Percentiles rank a stretch among this genome's conserved stretches.
Evolutionary conservation across 2,888 invertebrate genomes (phyloP).

Genomic region (Dasysyrphus tricinctus): DNA sequence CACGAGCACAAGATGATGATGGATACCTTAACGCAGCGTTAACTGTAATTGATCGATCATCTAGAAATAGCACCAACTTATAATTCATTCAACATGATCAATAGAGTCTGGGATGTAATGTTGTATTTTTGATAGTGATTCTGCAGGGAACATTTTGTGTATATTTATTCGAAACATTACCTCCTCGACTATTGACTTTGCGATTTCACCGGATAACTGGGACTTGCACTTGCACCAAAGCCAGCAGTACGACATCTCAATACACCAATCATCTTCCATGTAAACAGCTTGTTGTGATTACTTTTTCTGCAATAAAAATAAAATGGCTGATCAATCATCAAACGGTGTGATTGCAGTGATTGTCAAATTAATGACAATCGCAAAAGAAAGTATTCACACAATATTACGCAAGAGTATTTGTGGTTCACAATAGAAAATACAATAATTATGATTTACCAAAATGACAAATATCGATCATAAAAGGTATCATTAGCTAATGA

Average conservation of each 20-base stretch:
- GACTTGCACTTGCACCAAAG: background rate
- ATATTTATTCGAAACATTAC: background rate
- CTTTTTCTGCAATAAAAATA: slow-evolving; percentile 12
- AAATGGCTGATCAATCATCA: slow-evolving; percentile 1
- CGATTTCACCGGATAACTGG: slow-evolving; percentile 51
- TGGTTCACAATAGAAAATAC: slow-evolving; percentile 13
- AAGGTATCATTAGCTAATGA: slow-evolving; percentile 64
- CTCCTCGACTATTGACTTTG: background rate
- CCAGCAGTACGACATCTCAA: slow-evolving; percentile 9
- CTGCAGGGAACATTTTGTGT: background rate
- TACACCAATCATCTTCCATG: slow-evolving; percentile 42
- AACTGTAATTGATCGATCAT: slow-evolving; percentile 50
- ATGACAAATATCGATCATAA: slow-evolving; percentile 51
- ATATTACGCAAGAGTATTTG: background rate
- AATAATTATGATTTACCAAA: slow-evolving; percentile 45
- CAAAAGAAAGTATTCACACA: slow-evolving; percentile 50
- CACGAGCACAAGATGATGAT: background rate
- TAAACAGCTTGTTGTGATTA: slow-evolving; percentile 52
- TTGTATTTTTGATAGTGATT: background rate
- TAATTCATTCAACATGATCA: slow-evolving; percentile 21
- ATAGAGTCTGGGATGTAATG: background rate
- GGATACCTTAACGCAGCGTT: slow-evolving; percentile 8
- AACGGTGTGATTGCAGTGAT: slow-evolving; percentile 35
- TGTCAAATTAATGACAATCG: slow-evolving; percentile 48
- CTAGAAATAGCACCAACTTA: slow-evolving; percentile 9